Evolutionary conservation across 2,797 vertebrate species (phyloP).

Genomic region (Microctenopoma lineatum): DNA sequence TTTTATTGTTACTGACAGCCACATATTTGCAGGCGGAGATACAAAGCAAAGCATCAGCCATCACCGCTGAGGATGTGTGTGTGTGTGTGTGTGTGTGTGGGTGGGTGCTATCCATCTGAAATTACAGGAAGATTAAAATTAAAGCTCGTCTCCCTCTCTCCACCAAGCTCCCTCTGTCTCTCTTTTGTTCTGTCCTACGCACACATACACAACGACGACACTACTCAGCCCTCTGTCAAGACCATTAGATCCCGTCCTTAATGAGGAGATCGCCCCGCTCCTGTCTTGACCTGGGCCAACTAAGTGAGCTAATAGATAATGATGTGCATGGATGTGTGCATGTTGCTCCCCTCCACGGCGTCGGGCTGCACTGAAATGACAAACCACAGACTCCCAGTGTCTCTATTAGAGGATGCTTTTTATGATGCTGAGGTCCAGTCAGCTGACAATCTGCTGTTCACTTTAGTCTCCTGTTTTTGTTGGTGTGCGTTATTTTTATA

Average conservation of each 20-base stretch:
- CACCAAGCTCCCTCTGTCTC: conserved; percentile 31
- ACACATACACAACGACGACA: conserved; percentile 42
- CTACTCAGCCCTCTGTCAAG: conserved; percentile 71
- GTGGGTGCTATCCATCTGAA: conserved; percentile 62
- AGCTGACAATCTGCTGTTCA: conserved; percentile 53
- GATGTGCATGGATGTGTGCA: conserved; percentile 51
- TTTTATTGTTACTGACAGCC: conserved; percentile 71
- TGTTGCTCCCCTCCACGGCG: conserved; percentile 19
- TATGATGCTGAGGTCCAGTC: conserved; percentile 53
- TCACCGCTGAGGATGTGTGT: conserved; percentile 27
- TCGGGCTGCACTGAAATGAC: conserved; percentile 46
- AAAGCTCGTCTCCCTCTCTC: conserved; percentile 68
- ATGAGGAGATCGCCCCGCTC: conserved; percentile 68
- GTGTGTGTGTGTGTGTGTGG: conserved; percentile 34
- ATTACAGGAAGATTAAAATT: conserved; percentile 70
- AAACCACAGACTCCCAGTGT: conserved; percentile 53
- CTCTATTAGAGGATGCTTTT: conserved; percentile 58
- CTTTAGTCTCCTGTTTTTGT: background rate
- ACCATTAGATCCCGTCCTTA: conserved; percentile 65
- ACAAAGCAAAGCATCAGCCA: conserved; percentile 55
- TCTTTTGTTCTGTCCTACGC: conserved; percentile 17
- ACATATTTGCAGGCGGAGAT: conserved; percentile 73
- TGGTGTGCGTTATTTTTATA: background rate
- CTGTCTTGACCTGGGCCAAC: conserved; percentile 52
- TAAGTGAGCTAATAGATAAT: conserved; percentile 58